These are phyloP conservation scores for Drosophila nigrodunni DNA, from an alignment of 1,140 invertebrate genomes.

Conservation along the genomic window DNA sequence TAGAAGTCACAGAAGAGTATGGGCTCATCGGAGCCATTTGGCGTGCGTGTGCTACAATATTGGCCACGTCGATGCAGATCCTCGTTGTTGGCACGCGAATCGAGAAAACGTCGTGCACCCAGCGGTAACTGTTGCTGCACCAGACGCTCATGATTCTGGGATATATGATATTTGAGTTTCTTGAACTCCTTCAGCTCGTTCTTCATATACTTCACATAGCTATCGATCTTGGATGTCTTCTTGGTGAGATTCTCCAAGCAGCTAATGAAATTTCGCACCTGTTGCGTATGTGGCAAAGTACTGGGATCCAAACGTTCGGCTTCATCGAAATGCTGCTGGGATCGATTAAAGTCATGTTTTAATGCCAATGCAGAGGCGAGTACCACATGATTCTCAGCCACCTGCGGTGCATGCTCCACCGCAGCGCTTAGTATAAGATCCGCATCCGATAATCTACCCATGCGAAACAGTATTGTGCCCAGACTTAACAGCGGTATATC, in stretches of 20 bases:
- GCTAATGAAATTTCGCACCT: conserved; percentile 76
- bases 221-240: conserved; percentile 77
- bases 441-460: conserved; percentile 90
- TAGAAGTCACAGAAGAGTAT: conserved; percentile 84
- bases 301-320: conserved; percentile 88
- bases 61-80: conserved; percentile 78
- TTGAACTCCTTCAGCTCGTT: conserved; percentile 81
- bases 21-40: conserved; percentile 74
- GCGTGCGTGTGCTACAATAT: conserved; percentile 78
- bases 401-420: conserved; percentile 90
- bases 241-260: conserved; percentile 80
- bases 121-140: conserved; percentile 78
- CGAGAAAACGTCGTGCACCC: conserved; percentile 61
- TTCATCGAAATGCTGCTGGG: conserved; percentile 89
- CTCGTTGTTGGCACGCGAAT: conserved; percentile 56
- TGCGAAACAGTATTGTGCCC: conserved; percentile 92
- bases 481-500: conserved; percentile 92
- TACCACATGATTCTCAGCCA: conserved; percentile 91
- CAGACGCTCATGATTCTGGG: conserved; percentile 71
- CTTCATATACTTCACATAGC: conserved; percentile 82
- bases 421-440: conserved; percentile 92
- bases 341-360: conserved; percentile 87
- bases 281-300: conserved; percentile 66
- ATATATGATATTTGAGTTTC: conserved; percentile 74
- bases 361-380: conserved; percentile 91